Percentiles rank a stretch among this genome's conserved stretches.
These are phyloP conservation scores for Drosophila rellima DNA, from an alignment of 2,888 invertebrate genomes.

Conservation along the genomic window DNA sequence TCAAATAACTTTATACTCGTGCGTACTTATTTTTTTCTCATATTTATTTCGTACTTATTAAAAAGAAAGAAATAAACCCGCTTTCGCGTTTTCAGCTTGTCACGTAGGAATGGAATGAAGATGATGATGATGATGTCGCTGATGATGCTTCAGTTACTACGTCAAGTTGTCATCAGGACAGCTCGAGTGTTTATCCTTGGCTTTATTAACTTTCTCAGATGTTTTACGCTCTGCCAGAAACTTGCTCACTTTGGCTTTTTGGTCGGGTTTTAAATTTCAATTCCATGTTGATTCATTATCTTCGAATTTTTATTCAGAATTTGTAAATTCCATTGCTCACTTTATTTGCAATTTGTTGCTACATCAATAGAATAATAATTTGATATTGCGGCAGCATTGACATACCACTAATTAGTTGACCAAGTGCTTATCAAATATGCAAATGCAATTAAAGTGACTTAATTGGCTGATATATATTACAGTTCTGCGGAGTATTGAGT, in stretches of 20 bases:
- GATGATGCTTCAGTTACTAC: constrained; percentile 33
- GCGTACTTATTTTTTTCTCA: constrained; percentile 21
- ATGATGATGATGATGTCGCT: constrained; percentile 17
- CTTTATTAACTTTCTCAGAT: constrained; percentile 64
- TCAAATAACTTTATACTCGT: constrained; percentile 20
- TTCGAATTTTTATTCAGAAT: neutral
- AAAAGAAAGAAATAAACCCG: constrained; percentile 36
- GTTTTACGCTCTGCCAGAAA: constrained; percentile 29
- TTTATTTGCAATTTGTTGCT: constrained; percentile 13
- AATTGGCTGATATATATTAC: constrained; percentile 24
- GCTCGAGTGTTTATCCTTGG: constrained; percentile 60
- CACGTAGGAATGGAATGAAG: constrained; percentile 5
- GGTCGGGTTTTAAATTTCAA: constrained; percentile 43
- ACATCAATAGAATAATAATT: constrained; percentile 23
- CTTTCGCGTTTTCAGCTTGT: constrained; percentile 12
- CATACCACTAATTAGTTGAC: constrained; percentile 38
- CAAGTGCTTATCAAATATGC: constrained; percentile 29
- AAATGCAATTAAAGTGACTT: constrained; percentile 27
- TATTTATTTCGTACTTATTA: constrained; percentile 31
- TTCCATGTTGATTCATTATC: constrained; percentile 22
- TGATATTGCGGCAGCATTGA: constrained; percentile 13
- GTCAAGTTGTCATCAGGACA: constrained; percentile 67
- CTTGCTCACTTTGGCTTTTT: constrained; percentile 17
- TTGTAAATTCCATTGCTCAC: constrained; percentile 2
- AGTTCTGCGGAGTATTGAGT: neutral